Conservation (phyloP, 92 coral and sea anemone genomes). For the Anthopleura xanthogrammica region DNA sequence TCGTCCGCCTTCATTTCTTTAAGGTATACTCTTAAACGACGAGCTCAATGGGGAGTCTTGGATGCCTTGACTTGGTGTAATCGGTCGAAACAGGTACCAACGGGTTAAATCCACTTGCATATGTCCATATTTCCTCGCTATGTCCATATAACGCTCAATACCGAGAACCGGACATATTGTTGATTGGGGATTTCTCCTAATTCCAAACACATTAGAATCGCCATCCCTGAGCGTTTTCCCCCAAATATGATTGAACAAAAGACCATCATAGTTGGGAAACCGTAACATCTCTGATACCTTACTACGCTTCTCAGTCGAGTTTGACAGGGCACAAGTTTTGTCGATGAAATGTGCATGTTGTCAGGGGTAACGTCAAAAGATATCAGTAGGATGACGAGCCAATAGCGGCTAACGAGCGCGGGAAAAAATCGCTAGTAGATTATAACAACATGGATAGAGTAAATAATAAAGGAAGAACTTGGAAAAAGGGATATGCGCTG, state of each 20-base stretch:
- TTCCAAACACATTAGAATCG: conserved; percentile 31
- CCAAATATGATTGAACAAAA: not conserved
- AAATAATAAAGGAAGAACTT: too few species aligned
- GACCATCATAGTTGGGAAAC: conserved; percentile 30
- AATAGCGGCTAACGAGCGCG: too few species aligned
- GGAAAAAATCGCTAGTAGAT: too few species aligned
- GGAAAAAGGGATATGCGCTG: too few species aligned
- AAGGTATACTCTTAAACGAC: conserved; percentile 24
- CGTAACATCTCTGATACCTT: conserved; percentile 28
- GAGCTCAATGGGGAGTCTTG: conserved; percentile 28
- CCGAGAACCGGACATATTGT: conserved; percentile 34
- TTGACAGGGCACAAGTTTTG: too few species aligned
- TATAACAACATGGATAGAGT: too few species aligned
- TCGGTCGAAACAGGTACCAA: conserved; percentile 39
- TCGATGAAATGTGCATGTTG: too few species aligned
- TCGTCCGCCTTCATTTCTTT: conserved; percentile 29
- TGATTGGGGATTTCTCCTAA: conserved; percentile 32
- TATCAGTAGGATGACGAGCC: too few species aligned
- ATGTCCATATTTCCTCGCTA: conserved; percentile 24
- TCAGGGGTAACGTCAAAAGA: too few species aligned
- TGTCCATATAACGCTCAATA: conserved; percentile 24
- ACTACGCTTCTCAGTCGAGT: too few species aligned
- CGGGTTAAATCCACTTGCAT: conserved; percentile 30
- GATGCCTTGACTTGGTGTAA: conserved; percentile 30
- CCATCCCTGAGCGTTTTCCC: conserved; percentile 32